Evolutionary conservation across 2,797 vertebrate genomes (phyloP).

Genomic region (Liparis tanakae): DNA sequence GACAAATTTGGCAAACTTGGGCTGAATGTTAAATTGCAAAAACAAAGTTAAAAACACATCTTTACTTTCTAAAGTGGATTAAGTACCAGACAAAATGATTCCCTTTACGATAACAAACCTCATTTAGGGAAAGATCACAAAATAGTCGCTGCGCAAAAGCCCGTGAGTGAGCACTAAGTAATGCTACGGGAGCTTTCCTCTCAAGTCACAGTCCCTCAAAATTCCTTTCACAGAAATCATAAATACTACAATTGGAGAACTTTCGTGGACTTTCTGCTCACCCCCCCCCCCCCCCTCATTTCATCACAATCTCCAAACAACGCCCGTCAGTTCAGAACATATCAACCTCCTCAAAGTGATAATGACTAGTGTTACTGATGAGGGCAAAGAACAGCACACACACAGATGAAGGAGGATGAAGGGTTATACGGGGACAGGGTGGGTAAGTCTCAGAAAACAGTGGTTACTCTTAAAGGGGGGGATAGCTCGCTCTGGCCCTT

Average conservation of each 20-base stretch:
- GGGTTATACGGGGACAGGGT: slow-evolving; percentile 45
- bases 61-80: slow-evolving; percentile 20
- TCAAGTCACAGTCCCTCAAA: slow-evolving; percentile 61
- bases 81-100: slow-evolving; percentile 51
- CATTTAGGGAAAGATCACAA: slow-evolving; percentile 30
- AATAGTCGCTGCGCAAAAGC: slow-evolving; percentile 25
- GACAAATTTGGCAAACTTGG: slow-evolving; percentile 24
- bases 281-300: slow-evolving; percentile 5
- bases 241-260: slow-evolving; percentile 56
- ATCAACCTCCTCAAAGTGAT: slow-evolving; percentile 54
- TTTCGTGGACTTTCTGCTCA: slow-evolving; percentile 40
- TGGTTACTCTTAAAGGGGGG: slow-evolving; percentile 62
- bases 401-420: slow-evolving; percentile 29
- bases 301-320: slow-evolving; percentile 44
- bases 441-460: slow-evolving; percentile 61
- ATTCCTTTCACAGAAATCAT: slow-evolving; percentile 70
- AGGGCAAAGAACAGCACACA: slow-evolving; percentile 52
- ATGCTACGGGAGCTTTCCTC: slow-evolving; percentile 38
- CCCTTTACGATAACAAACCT: slow-evolving; percentile 66
- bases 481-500: slow-evolving; percentile 45
- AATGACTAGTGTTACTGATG: slow-evolving; percentile 58
- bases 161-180: slow-evolving; percentile 26
- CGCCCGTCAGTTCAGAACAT: slow-evolving; percentile 69
- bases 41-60: background rate
- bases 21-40: slow-evolving; percentile 18